Evolutionary conservation across 2,113 vertebrate genomes (phyloP).

Genomic region (Pogona vitticeps): DNA sequence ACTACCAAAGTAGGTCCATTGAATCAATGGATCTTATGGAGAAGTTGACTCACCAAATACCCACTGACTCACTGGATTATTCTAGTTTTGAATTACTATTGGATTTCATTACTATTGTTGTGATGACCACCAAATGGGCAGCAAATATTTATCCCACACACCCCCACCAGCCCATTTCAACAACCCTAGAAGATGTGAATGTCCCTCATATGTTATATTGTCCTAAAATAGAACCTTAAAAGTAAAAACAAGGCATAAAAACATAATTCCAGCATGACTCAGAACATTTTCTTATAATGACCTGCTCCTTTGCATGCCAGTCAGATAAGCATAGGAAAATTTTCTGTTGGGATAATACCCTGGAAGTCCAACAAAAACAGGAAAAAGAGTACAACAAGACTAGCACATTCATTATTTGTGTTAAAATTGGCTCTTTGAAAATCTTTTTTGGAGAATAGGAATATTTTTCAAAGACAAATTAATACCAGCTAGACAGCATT

Average conservation of each 20-base stretch:
- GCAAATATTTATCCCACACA: background rate
- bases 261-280: constrained; percentile 28
- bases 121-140: background rate
- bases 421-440: constrained; percentile 23
- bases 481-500: background rate
- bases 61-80: no score
- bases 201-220: background rate
- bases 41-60: no score
- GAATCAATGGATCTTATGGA: no score
- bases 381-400: constrained; percentile 16
- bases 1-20: no score
- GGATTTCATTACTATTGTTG: background rate
- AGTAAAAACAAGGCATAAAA: background rate
- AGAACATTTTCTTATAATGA: constrained; percentile 7
- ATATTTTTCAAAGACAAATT: constrained; percentile 47
- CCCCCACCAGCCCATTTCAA: background rate
- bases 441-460: constrained; percentile 47
- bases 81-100: background rate
- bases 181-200: no score
- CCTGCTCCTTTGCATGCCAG: background rate
- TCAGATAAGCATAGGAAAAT: background rate
- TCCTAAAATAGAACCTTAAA: background rate
- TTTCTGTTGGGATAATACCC: constrained; percentile 13
- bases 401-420: constrained; percentile 24
- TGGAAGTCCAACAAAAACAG: constrained; percentile 8